Percentiles rank a stretch among this genome's conserved stretches.
Conservation (phyloP, 2,113 vertebrate genomes). For the Oncorhynchus mykiss region DNA sequence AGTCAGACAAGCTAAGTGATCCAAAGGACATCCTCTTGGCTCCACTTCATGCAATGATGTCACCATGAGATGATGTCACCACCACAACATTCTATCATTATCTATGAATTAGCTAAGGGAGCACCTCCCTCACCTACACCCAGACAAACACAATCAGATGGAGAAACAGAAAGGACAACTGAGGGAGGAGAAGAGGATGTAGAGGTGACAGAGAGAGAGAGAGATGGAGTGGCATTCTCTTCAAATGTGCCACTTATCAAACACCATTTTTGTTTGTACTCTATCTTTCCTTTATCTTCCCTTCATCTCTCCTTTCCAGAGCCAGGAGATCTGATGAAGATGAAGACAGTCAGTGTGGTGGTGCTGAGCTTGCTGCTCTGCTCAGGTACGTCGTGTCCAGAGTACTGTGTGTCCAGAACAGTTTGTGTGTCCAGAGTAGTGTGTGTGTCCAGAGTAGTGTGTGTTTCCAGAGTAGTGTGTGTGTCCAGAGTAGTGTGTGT, state of each 20-base stretch:
- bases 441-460: no score
- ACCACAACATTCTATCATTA: not conserved
- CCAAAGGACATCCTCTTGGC: not conserved
- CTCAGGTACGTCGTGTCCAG: constrained; percentile 54
- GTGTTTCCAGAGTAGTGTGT: no score
- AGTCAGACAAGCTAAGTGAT: not conserved
- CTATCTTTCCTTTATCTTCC: not conserved
- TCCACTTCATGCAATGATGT: constrained; percentile 7
- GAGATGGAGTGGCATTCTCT: not conserved
- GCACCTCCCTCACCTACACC: not conserved
- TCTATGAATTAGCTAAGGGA: not conserved
- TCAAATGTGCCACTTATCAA: not conserved
- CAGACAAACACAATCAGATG: not conserved
- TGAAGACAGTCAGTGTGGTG: constrained; percentile 51
- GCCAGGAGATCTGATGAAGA: constrained; percentile 44
- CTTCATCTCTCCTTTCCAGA: constrained; percentile 28
- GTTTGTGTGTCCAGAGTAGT: no score
- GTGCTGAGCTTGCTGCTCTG: constrained; percentile 60
- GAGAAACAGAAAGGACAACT: not conserved
- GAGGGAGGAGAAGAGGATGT: not conserved
- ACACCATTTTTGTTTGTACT: not conserved
- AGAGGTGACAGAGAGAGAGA: not conserved
- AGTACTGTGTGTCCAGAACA: no score
- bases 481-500: no score
- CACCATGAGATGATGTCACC: constrained; percentile 19